Percentiles rank a stretch among this genome's conserved stretches.
These are phyloP conservation scores for Xiphorhynchus elegans DNA, from an alignment of 2,113 vertebrate genomes.

Conservation along the genomic window DNA sequence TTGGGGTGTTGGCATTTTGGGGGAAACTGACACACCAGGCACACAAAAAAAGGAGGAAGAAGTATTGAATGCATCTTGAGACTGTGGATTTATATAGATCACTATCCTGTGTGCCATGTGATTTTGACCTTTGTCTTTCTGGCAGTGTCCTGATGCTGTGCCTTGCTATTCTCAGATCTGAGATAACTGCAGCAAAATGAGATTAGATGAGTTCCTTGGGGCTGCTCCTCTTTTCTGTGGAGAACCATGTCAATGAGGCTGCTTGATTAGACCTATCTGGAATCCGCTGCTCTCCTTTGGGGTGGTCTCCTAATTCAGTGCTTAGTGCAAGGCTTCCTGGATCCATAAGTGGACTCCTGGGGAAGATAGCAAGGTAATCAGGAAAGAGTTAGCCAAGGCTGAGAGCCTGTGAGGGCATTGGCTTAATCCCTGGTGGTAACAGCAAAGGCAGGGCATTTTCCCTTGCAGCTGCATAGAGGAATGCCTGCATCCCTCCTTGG, in stretches of 20 bases:
- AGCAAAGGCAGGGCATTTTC: background rate
- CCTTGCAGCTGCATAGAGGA: background rate
- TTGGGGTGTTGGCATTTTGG: fast-evolving
- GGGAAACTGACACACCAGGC: background rate
- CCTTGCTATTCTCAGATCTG: fast-evolving
- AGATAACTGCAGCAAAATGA: background rate
- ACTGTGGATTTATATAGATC: background rate
- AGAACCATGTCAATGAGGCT: fast-evolving
- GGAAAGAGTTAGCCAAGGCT: background rate
- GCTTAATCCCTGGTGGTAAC: background rate
- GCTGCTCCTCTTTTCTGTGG: background rate
- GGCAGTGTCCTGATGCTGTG: background rate
- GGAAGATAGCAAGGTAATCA: fast-evolving
- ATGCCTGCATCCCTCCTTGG: background rate
- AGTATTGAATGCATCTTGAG: background rate
- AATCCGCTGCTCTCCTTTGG: fast-evolving
- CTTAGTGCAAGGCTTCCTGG: background rate
- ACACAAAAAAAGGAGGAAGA: background rate
- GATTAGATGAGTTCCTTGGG: background rate
- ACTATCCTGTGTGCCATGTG: fast-evolving
- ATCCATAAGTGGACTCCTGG: background rate
- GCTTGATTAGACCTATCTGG: fast-evolving
- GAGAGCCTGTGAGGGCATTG: fast-evolving
- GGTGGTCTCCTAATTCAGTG: background rate
- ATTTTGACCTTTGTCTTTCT: background rate